Evolutionary conservation across 2,113 vertebrate genomes (phyloP).

Genomic region (Catharus minimus): DNA sequence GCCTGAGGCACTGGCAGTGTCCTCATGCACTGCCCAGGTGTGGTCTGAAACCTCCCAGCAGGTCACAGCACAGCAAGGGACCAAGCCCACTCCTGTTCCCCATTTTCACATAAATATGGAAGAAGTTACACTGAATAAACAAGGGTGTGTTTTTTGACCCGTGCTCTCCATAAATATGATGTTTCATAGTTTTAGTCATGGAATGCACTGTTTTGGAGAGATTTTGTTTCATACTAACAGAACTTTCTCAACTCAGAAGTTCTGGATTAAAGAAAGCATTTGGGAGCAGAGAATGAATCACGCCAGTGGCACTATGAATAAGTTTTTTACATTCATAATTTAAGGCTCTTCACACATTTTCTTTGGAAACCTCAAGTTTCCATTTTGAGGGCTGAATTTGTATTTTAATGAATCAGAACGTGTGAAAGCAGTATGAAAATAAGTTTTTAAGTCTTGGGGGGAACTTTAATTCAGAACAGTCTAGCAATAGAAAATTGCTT

Average conservation of each 20-base stretch:
- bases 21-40: background rate
- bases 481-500: background rate
- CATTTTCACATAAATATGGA: background rate
- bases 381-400: background rate
- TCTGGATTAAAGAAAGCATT: background rate
- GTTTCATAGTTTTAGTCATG: background rate
- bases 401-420: constrained; percentile 15
- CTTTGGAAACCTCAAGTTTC: background rate
- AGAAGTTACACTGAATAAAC: background rate
- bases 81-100: background rate
- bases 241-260: background rate
- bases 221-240: background rate
- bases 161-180: background rate
- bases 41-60: background rate
- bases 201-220: background rate
- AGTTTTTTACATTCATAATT: background rate
- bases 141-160: background rate
- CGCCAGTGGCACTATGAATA: background rate
- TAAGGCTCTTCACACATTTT: background rate
- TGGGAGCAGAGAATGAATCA: background rate
- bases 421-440: constrained; percentile 2
- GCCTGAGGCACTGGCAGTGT: background rate
- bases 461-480: background rate
- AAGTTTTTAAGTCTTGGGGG: background rate
- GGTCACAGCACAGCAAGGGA: background rate